Evolutionary conservation across 37 sponge, comb jelly and placozoan species (phyloP), one percentile per base, ranked within the genome.

Genomic region (Axinella damicornis): DNA sequence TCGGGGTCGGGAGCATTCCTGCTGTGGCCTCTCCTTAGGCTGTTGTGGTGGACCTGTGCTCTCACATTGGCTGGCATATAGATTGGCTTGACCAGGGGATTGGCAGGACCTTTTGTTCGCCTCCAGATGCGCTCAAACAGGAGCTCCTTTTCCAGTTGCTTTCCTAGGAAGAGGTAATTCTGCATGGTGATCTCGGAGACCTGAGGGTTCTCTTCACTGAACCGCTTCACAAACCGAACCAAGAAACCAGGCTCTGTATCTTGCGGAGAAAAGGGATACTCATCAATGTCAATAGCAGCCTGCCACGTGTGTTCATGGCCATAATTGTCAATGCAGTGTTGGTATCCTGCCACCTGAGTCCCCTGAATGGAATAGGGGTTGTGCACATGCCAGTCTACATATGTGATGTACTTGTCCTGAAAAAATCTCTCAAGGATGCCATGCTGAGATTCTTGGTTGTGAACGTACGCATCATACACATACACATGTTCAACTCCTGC

Each of bases 401-500:
- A 94, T 0, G 94, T 90, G 24, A 94, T 74, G 56, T 61, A 89
- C 28, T 85, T 85, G 5, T 76, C 79, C 25, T 58, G 16, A 32
- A 86, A 6, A 38, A 64, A 86, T 33, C 12, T 25, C 1, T 53
- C 27, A 38, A 94, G 65, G 25, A 17, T 21, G 20, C 40, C 28
- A 36, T n/a, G 37, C 46, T 90, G 94, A 1, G 83, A 82, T 57
- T 94, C 94, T 18, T 76, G 70, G 15, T 21, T 19, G 13, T 57
- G 25, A 16, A 78, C 54, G 63, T 80, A 94, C 1, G 83, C 83
- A 90, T 94, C 94, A 60, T 94, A 94, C 38, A 94, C 72, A 61
- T 90, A 90, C 38, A 94, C 80, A 77, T 94, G 94, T 56, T 90
- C 94, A 2, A 94, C 87, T 38, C 94, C 94, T 66, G 81, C 82